These are phyloP conservation scores for Trachelus iudaicus DNA, from an alignment of 2,888 invertebrate genomes.

Conservation along the genomic window DNA sequence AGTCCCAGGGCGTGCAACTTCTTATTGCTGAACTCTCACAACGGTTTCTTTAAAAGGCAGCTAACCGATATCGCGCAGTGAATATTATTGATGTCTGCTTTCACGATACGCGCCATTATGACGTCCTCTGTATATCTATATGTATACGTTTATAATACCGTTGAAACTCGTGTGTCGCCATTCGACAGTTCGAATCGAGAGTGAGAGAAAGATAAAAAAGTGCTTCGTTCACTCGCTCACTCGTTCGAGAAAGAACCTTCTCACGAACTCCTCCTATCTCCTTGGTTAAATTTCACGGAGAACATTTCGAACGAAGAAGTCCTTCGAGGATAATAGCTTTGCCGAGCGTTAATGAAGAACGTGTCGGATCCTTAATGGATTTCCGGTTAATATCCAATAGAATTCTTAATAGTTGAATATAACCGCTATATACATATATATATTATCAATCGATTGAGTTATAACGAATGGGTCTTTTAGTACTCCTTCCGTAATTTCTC, in stretches of 20 bases:
- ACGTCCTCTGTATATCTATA: conserved; percentile 11
- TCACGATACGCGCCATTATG: conserved; percentile 21
- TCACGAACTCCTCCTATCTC: background rate
- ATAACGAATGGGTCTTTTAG: background rate
- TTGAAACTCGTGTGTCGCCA: background rate
- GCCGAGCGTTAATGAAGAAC: background rate
- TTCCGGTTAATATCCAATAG: background rate
- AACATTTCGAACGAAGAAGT: background rate
- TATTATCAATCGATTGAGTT: background rate
- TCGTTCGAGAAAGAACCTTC: background rate
- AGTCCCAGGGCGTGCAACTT: conserved; percentile 5
- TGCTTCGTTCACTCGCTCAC: background rate
- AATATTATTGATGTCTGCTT: conserved; percentile 33
- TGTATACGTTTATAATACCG: background rate
- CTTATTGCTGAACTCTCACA: conserved; percentile 10
- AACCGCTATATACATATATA: background rate
- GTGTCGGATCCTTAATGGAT: background rate
- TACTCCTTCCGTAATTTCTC: background rate
- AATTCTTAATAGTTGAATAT: background rate
- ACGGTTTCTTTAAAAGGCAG: conserved; percentile 23
- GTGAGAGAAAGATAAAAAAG: background rate
- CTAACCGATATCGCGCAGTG: conserved; percentile 14
- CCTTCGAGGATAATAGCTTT: background rate
- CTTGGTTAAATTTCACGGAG: background rate
- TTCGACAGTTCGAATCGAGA: background rate